phyloP scores from a whole-genome alignment of 2,797 vertebrate species.

The Myiothlypis coronata region DNA sequence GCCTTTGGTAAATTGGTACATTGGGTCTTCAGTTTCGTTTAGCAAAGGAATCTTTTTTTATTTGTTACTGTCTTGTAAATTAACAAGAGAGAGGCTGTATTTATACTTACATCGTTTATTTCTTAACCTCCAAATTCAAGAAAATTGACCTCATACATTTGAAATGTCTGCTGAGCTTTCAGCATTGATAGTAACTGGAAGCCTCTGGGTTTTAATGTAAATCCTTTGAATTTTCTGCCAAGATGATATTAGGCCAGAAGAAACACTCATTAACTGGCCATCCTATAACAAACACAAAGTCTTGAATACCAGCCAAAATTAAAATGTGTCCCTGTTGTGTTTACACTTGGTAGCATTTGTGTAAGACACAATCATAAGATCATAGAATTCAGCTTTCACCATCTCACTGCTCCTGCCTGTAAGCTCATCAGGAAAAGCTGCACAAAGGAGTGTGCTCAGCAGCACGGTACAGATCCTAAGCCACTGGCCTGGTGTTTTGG shows the following conservation, averaged over 20 bases:
- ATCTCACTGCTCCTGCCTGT: not conserved
- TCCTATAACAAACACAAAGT: not conserved
- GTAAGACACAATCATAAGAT: fast-evolving
- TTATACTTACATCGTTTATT: not conserved
- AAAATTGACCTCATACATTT: not conserved
- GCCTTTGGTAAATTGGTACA: not conserved
- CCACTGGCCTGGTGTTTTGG: not conserved
- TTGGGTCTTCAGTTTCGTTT: not conserved
- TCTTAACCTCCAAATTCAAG: not conserved
- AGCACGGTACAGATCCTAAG: not conserved
- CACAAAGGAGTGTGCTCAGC: not conserved
- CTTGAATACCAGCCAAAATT: not conserved
- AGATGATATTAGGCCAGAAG: not conserved
- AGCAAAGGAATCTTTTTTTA: not conserved
- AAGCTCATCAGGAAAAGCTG: not conserved
- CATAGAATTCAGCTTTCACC: not conserved
- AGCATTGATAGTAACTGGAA: not conserved
- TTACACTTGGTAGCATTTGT: not conserved
- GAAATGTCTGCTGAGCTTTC: not conserved
- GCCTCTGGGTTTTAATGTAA: not conserved
- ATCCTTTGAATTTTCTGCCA: not conserved
- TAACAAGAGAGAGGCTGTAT: not conserved
- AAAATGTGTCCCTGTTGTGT: not conserved
- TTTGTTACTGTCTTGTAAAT: not conserved
- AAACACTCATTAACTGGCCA: not conserved